Percentiles rank a stretch among this genome's conserved stretches.
These are phyloP conservation scores for Palythoa heliodiscus DNA, from an alignment of 92 coral and sea anemone species.

Conservation along the genomic window DNA sequence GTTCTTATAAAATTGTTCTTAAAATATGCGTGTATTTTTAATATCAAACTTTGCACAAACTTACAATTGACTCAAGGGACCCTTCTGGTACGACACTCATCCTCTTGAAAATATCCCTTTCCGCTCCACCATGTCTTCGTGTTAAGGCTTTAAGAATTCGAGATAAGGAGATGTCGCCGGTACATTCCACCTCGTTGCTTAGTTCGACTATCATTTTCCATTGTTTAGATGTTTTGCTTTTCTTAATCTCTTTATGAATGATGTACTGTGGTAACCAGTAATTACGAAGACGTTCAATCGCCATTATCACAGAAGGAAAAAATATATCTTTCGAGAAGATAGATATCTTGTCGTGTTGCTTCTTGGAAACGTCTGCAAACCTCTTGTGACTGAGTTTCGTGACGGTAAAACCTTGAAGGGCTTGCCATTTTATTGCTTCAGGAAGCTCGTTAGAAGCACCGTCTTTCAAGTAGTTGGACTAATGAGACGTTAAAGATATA, in stretches of 20 bases:
- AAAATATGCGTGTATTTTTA: no score
- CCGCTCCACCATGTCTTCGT: neutral
- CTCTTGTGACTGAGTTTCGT: conserved; percentile 2
- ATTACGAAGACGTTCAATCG: conserved; percentile 64
- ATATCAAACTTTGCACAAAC: neutral
- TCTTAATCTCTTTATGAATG: conserved; percentile 58
- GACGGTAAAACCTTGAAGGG: conserved; percentile 28
- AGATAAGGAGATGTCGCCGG: neutral
- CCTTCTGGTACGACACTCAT: conserved; percentile 11
- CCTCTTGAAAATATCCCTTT: neutral
- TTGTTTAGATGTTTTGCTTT: conserved; percentile 9
- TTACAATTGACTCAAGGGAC: neutral
- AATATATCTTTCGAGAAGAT: conserved; percentile 81
- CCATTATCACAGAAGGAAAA: conserved; percentile 62
- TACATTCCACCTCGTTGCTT: neutral
- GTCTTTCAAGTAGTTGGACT: conserved; percentile 73
- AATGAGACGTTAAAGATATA: no score
- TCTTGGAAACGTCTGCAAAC: conserved; percentile 30
- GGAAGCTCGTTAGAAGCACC: conserved; percentile 88
- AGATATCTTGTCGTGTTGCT: conserved; percentile 58
- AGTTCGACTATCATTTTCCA: conserved; percentile 42
- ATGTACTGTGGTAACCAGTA: conserved; percentile 93
- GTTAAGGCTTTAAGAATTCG: conserved; percentile 24
- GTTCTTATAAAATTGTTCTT: no score
- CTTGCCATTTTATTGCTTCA: conserved; percentile 78